These are phyloP conservation scores for Heteronetta atricapilla DNA, from an alignment of 2,113 vertebrate genomes.

Conservation along the genomic window DNA sequence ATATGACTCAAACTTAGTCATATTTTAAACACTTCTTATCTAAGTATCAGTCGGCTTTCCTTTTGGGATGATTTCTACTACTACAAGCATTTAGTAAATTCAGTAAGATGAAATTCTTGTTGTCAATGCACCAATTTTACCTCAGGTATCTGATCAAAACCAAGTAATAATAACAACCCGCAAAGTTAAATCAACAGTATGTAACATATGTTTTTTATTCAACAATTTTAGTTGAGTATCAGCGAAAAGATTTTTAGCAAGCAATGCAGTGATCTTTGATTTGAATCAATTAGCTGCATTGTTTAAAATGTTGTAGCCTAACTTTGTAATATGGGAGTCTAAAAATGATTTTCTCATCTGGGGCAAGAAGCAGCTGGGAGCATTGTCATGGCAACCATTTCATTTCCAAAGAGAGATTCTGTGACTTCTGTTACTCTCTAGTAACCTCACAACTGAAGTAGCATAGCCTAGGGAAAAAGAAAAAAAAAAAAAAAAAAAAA, in stretches of 20 bases:
- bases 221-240: neutral
- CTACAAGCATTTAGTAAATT: neutral
- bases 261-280: neutral
- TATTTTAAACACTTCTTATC: neutral
- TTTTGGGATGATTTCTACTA: neutral
- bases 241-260: neutral
- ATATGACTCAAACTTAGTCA: neutral
- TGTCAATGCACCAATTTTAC: neutral
- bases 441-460: neutral
- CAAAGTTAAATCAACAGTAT: neutral
- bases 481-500: too few species aligned
- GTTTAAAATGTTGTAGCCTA: neutral
- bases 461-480: neutral
- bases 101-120: neutral
- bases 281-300: neutral
- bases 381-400: constrained; percentile 42
- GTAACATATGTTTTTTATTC: neutral
- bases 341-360: constrained; percentile 20
- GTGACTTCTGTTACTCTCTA: constrained; percentile 18
- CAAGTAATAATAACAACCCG: neutral
- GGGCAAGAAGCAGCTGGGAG: constrained; percentile 22
- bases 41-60: neutral
- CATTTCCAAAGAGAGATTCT: neutral
- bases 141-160: neutral
- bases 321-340: neutral